A percentile compares a stretch with the other conserved stretches of the same genome.
phyloP scores from a whole-genome alignment of 2,113 vertebrate genomes.

The Sapayoa aenigma region DNA sequence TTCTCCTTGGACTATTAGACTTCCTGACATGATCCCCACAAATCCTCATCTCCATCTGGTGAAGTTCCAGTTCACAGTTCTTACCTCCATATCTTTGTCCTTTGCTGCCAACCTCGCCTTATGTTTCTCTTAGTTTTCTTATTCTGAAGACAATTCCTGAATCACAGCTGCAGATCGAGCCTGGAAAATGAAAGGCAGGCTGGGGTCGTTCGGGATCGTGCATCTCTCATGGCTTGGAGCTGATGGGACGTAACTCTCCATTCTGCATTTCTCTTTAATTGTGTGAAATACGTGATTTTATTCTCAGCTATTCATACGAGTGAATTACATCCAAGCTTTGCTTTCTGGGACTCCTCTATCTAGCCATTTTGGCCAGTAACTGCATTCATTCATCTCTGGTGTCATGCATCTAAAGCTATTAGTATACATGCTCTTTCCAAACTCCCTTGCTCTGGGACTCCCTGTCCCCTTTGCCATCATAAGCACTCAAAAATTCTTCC shows the following conservation, averaged over 20 bases:
- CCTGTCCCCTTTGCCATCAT: conserved; percentile 25
- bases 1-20: not conserved
- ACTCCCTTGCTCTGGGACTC: conserved; percentile 27
- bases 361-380: not conserved
- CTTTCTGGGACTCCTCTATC: not conserved
- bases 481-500: conserved; percentile 60
- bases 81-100: conserved; percentile 4
- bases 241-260: not conserved
- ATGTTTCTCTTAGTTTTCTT: conserved; percentile 14
- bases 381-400: conserved; percentile 7
- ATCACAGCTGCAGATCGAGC: not conserved
- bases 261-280: not conserved
- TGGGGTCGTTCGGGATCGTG: fast-evolving
- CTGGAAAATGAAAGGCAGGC: not conserved
- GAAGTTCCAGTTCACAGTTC: conserved; percentile 50
- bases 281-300: not conserved
- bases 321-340: not conserved
- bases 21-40: not conserved
- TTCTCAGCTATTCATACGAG: not conserved
- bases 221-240: not conserved
- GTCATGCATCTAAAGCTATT: conserved; percentile 25
- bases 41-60: conserved; percentile 31
- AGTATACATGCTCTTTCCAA: conserved; percentile 25
- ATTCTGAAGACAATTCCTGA: not conserved
- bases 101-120: conserved; percentile 33